Conservation (phyloP, 2,797 vertebrate genomes). For the Sebastes oblongus region DNA sequence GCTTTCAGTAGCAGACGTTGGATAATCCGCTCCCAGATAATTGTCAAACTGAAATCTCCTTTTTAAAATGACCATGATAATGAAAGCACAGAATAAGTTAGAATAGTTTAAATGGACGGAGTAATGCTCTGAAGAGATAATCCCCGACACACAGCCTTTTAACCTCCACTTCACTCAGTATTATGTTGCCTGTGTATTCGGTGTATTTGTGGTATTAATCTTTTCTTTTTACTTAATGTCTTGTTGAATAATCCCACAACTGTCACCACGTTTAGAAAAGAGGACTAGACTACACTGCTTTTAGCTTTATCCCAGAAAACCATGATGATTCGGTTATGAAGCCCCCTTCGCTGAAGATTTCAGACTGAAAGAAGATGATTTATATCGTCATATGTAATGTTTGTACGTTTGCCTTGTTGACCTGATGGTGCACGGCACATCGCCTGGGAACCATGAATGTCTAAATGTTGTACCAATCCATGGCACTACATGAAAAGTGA, state of each 20-base stretch:
- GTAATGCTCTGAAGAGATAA: constrained; percentile 9
- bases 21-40: constrained; percentile 17
- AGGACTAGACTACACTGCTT: not conserved
- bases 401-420: too few species aligned
- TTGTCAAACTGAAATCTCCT: not conserved
- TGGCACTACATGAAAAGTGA: too few species aligned
- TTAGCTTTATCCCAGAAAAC: not conserved
- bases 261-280: not conserved
- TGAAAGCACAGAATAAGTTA: not conserved
- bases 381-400: too few species aligned
- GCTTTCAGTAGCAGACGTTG: not conserved
- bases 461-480: too few species aligned
- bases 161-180: not conserved
- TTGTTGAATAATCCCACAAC: not conserved
- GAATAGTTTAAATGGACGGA: not conserved
- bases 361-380: too few species aligned
- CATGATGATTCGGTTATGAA: not conserved
- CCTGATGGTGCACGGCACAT: too few species aligned
- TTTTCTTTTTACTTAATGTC: not conserved
- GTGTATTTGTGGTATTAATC: not conserved
- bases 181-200: not conserved
- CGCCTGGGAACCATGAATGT: too few species aligned
- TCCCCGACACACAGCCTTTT: not conserved
- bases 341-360: too few species aligned
- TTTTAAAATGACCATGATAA: not conserved